A percentile compares a stretch with the other conserved stretches of the same genome.
Conservation (phyloP, 2,888 invertebrate genomes). For the Pollenia griseotomentosa region DNA sequence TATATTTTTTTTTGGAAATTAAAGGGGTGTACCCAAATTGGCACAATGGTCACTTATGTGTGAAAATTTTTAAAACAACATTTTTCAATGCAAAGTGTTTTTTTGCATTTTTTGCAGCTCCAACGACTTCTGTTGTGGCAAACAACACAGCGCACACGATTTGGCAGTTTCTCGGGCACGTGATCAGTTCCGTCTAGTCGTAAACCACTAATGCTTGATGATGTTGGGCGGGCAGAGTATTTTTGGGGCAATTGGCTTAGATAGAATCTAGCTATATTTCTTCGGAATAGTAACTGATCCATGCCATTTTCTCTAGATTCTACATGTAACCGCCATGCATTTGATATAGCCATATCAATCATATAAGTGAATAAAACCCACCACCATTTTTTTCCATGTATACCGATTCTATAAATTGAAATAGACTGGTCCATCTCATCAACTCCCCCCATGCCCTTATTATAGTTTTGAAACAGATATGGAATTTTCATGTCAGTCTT, state of each 20-base stretch:
- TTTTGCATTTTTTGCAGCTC: neutral
- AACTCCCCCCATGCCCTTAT: constrained; percentile 11
- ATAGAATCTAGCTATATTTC: neutral
- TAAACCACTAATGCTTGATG: neutral
- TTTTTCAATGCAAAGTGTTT: constrained; percentile 4
- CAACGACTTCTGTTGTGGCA: too few relatives aligned
- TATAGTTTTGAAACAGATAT: neutral
- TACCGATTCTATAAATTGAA: too few relatives aligned
- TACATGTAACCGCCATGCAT: constrained; percentile 10
- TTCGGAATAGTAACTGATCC: neutral
- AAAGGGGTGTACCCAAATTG: constrained; percentile 29
- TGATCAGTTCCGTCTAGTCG: neutral
- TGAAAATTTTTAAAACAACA: constrained; percentile 1
- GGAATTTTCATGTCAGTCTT: neutral
- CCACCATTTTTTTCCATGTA: too few relatives aligned
- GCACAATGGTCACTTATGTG: constrained; percentile 21
- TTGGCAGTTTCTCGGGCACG: neutral
- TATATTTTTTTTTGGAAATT: neutral
- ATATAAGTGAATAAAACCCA: too few relatives aligned
- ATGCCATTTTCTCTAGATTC: neutral
- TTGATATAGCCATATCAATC: constrained; percentile 1
- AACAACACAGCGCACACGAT: neutral
- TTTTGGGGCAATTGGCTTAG: too few relatives aligned
- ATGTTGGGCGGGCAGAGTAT: neutral
- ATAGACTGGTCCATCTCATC: constrained; percentile 1